Evolutionary conservation across 1,140 invertebrate species (phyloP).

Genomic region (Tetramorium parvispinum): DNA sequence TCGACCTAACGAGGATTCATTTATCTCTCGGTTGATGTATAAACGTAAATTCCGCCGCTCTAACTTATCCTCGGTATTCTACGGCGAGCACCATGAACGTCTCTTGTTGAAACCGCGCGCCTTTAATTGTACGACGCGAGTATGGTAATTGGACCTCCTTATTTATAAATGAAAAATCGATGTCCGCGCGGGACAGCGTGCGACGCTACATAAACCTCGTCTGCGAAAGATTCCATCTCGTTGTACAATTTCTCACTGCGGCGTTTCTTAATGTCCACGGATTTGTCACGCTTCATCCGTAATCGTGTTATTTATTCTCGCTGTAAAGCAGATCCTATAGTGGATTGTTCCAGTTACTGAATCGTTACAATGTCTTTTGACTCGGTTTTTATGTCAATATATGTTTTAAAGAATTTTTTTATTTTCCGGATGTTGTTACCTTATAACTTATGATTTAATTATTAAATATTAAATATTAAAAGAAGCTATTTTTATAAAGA

Average conservation of each 20-base stretch:
- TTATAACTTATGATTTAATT: background rate
- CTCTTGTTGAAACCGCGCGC: constrained; percentile 64
- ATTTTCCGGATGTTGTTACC: background rate
- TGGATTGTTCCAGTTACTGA: constrained; percentile 10
- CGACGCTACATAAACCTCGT: constrained; percentile 2
- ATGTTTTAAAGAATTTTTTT: background rate
- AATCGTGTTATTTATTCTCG: constrained; percentile 43
- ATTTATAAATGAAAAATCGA: constrained; percentile 76
- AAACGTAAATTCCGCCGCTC: constrained; percentile 81
- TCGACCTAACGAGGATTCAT: constrained; percentile 82
- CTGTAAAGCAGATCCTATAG: constrained; percentile 15
- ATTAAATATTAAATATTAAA: background rate
- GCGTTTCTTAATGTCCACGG: constrained; percentile 35
- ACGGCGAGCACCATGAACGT: constrained; percentile 62
- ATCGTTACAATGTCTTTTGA: background rate
- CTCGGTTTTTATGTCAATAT: background rate
- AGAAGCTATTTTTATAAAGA: background rate
- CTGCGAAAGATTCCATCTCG: constrained; percentile 20
- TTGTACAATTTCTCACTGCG: constrained; percentile 45
- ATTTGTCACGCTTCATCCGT: constrained; percentile 55
- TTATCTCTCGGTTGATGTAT: constrained; percentile 78
- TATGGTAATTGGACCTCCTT: constrained; percentile 80
- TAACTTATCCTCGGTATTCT: constrained; percentile 25
- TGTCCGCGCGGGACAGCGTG: constrained; percentile 10
- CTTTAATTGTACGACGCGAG: constrained; percentile 79